Percentiles rank a stretch among this genome's conserved stretches.
Evolutionary conservation across 2,888 invertebrate genomes (phyloP).

Genomic region (Drosophila infuscata): DNA sequence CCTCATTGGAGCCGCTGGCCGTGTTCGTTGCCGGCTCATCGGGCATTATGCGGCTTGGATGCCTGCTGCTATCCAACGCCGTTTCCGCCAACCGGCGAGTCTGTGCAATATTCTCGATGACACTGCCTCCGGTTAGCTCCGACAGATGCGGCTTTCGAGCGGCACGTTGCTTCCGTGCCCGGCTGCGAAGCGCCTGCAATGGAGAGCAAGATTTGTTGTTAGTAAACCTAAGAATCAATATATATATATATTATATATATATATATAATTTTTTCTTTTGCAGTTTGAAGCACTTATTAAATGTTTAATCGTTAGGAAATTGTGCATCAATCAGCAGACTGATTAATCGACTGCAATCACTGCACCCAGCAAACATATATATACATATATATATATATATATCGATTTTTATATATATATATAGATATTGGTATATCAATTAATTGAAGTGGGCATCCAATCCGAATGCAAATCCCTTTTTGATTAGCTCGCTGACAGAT

Average conservation of each 20-base stretch:
- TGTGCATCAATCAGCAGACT: conserved; percentile 62
- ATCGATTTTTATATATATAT: neutral
- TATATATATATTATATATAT: neutral
- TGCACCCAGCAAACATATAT: conserved; percentile 3
- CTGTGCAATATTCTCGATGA: conserved; percentile 95
- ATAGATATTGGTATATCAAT: neutral
- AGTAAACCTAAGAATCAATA: conserved; percentile 1
- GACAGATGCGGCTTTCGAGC: conserved; percentile 91
- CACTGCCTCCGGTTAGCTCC: conserved; percentile 91
- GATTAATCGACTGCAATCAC: conserved; percentile 7
- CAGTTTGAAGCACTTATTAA: conserved; percentile 12
- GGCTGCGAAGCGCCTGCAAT: conserved; percentile 91
- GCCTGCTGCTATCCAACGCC: conserved; percentile 86
- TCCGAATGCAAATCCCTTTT: conserved; percentile 57
- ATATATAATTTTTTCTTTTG: neutral
- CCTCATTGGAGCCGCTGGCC: conserved; percentile 95
- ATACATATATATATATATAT: neutral
- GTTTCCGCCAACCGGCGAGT: conserved; percentile 93
- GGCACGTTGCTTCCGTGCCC: conserved; percentile 93
- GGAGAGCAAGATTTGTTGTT: neutral
- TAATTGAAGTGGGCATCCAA: conserved; percentile 12
- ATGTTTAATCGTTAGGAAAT: conserved; percentile 44
- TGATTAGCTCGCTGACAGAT: conserved; percentile 45
- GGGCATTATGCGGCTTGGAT: conserved; percentile 86
- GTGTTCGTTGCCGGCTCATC: conserved; percentile 95